Percentiles rank a stretch among this genome's conserved stretches.
Conservation (phyloP, 2,888 invertebrate species). For the Gonocerus acuteangulatus region DNA sequence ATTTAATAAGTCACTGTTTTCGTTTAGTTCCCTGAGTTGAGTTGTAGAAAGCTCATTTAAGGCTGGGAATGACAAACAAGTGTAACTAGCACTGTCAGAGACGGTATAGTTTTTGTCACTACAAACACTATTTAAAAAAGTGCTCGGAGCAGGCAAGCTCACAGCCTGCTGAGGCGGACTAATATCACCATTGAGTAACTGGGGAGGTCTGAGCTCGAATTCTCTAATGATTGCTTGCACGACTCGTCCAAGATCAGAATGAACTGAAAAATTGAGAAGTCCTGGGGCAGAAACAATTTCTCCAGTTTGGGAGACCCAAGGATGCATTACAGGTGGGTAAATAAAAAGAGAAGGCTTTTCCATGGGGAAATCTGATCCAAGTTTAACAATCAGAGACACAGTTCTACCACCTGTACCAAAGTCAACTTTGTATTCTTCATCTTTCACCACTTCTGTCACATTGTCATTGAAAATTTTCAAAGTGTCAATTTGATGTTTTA, state of each 20-base stretch:
- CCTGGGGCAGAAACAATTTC: slow-evolving; percentile 68
- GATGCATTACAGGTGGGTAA: slow-evolving; percentile 59
- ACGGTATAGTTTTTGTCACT: slow-evolving; percentile 10
- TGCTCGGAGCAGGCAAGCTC: slow-evolving; percentile 13
- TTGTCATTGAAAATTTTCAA: slow-evolving; percentile 75
- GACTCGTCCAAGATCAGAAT: slow-evolving; percentile 71
- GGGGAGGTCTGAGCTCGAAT: slow-evolving; percentile 59
- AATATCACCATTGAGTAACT: slow-evolving; percentile 43
- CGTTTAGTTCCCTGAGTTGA: slow-evolving; percentile 61
- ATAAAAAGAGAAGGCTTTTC: slow-evolving; percentile 64
- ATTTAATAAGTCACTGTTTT: slow-evolving; percentile 63
- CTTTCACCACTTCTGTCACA: slow-evolving; percentile 62
- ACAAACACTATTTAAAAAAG: slow-evolving; percentile 5
- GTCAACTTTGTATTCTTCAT: slow-evolving; percentile 63
- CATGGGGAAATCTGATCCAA: slow-evolving; percentile 65
- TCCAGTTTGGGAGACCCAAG: slow-evolving; percentile 63
- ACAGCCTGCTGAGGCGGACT: slow-evolving; percentile 30
- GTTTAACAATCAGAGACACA: slow-evolving; percentile 57
- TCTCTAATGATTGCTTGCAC: slow-evolving; percentile 74
- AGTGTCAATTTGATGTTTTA: slow-evolving; percentile 63
- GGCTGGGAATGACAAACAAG: slow-evolving; percentile 45
- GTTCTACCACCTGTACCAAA: slow-evolving; percentile 58
- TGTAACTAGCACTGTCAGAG: background rate
- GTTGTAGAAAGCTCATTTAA: slow-evolving; percentile 50
- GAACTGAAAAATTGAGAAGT: slow-evolving; percentile 63